Conservation (phyloP, 2,888 invertebrate genomes). For the Cephus rjabovi region DNA sequence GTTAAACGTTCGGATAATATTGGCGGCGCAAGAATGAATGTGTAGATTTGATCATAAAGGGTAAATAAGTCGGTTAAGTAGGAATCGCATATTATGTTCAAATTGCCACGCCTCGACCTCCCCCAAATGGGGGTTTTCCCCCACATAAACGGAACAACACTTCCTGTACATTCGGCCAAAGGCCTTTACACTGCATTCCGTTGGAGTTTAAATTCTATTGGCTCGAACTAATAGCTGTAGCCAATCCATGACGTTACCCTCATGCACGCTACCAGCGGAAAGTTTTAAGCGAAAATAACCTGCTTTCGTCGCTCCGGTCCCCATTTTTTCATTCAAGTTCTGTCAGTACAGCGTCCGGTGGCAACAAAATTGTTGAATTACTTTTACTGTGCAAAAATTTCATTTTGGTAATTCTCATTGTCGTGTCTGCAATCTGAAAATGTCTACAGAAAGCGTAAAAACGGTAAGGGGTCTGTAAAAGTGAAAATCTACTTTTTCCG, state of each 20-base stretch:
- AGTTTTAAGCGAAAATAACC: conserved; percentile 4
- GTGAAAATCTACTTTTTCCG: neutral
- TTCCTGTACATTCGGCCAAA: conserved; percentile 31
- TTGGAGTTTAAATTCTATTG: conserved; percentile 1
- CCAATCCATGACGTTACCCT: neutral
- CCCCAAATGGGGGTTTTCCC: conserved; percentile 28
- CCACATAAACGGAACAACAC: conserved; percentile 20
- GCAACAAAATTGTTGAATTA: conserved; percentile 20
- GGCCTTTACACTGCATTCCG: conserved; percentile 13
- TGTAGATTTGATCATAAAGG: too few relatives aligned
- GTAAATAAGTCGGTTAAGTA: too few relatives aligned
- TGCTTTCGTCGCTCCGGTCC: neutral
- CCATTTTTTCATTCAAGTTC: conserved; percentile 18
- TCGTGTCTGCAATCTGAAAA: conserved; percentile 25
- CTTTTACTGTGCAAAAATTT: too few relatives aligned
- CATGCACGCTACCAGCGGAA: neutral
- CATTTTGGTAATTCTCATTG: conserved; percentile 1
- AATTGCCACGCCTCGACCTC: conserved; percentile 51
- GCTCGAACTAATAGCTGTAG: neutral
- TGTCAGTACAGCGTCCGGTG: conserved; percentile 28
- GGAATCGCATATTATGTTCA: too few relatives aligned
- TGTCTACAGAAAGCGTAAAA: conserved; percentile 64
- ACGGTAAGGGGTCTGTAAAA: conserved; percentile 46
- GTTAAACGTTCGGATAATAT: too few relatives aligned
- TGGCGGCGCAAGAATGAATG: too few relatives aligned